Conservation (phyloP, 2,797 vertebrate genomes). For the Myotis daubentonii region DNA sequence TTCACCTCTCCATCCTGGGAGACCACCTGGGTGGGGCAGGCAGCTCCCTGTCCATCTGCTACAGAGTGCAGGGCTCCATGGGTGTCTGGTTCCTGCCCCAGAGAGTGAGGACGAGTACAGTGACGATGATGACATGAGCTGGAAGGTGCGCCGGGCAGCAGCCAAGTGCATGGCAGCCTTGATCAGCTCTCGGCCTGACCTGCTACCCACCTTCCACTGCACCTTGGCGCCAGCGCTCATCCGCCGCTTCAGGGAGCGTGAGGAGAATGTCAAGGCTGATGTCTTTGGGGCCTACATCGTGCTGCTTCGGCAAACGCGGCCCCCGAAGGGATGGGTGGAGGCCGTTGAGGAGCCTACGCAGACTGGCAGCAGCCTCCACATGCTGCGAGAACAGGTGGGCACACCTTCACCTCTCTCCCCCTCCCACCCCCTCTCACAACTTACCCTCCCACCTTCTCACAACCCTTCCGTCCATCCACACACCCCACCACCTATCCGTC, state of each 20-base stretch:
- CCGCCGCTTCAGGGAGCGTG: conserved; percentile 93
- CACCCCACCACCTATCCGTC: neutral
- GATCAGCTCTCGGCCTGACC: conserved; percentile 89
- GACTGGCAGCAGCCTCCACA: conserved; percentile 85
- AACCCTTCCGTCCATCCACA: neutral
- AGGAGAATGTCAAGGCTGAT: conserved; percentile 95
- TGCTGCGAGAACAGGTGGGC: conserved; percentile 92
- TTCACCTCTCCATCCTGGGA: too few species aligned
- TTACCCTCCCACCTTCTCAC: neutral
- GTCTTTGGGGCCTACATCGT: conserved; percentile 92
- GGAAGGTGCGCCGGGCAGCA: conserved; percentile 95
- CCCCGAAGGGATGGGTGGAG: conserved; percentile 83
- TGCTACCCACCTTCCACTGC: conserved; percentile 91
- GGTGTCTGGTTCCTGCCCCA: conserved; percentile 72
- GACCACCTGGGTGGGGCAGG: neutral
- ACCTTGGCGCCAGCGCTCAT: conserved; percentile 91
- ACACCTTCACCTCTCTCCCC: neutral
- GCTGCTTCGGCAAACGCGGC: conserved; percentile 91
- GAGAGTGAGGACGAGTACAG: conserved; percentile 96
- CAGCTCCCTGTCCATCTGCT: neutral
- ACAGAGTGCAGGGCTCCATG: rapidly evolving
- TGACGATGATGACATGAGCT: conserved; percentile 97
- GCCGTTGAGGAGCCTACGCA: conserved; percentile 79
- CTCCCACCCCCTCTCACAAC: rapidly evolving
- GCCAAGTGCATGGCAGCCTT: conserved; percentile 94